Percentiles rank a stretch among this genome's conserved stretches.
These are phyloP conservation scores for Agonum fuliginosum DNA, from an alignment of 2,888 invertebrate species.

Conservation along the genomic window DNA sequence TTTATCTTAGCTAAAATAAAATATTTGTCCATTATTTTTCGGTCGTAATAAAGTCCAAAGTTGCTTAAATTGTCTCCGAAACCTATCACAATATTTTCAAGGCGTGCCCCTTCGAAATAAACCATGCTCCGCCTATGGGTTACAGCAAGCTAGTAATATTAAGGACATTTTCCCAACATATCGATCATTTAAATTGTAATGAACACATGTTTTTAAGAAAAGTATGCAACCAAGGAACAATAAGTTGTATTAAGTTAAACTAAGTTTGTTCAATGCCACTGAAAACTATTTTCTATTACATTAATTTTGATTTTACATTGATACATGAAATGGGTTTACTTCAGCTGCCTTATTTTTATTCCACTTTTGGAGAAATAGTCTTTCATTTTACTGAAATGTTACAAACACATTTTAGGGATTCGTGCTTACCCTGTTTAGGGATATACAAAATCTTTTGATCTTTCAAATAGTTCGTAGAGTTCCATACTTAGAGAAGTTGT, in stretches of 20 bases:
- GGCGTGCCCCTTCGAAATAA: background rate
- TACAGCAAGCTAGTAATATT: background rate
- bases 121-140: background rate
- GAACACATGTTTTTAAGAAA: conserved; percentile 41
- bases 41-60: background rate
- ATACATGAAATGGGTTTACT: conserved; percentile 24
- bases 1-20: background rate
- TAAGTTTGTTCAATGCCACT: conserved; percentile 15
- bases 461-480: too few relatives aligned
- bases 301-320: conserved; percentile 24
- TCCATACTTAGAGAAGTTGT: too few relatives aligned
- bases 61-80: background rate
- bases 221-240: conserved; percentile 10
- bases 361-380: too few relatives aligned
- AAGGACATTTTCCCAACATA: background rate
- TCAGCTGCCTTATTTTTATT: too few relatives aligned
- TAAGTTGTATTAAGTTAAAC: conserved; percentile 15
- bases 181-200: conserved; percentile 32
- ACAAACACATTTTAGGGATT: too few relatives aligned
- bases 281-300: conserved; percentile 8
- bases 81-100: conserved; percentile 11
- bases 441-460: too few relatives aligned
- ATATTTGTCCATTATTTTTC: background rate
- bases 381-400: too few relatives aligned
- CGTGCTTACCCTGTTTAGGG: too few relatives aligned